Evolutionary conservation across 2,888 invertebrate species (phyloP).

Genomic region (Pyrochroa serraticornis): DNA sequence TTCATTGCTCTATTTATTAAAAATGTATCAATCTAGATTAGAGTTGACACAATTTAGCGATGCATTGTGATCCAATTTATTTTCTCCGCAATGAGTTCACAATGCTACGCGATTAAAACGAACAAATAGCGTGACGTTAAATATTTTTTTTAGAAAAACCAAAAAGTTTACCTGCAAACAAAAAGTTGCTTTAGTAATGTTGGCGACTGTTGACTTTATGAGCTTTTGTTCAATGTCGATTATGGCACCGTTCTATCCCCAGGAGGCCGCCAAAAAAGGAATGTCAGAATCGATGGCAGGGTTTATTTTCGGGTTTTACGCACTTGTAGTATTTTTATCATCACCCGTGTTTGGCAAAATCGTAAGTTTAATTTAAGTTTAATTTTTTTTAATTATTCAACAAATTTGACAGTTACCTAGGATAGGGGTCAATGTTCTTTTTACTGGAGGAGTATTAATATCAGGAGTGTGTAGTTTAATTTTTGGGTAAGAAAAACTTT

Average conservation of each 20-base stretch:
- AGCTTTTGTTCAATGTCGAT: constrained; percentile 79
- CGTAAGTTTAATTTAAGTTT: constrained; percentile 61
- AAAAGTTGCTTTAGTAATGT: constrained; percentile 64
- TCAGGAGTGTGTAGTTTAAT: constrained; percentile 73
- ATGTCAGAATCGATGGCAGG: constrained; percentile 72
- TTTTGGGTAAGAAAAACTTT: constrained; percentile 70
- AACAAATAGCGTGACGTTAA: too few relatives aligned
- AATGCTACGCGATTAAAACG: background rate
- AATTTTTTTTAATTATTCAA: constrained; percentile 20
- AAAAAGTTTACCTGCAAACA: constrained; percentile 62
- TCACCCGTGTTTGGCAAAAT: constrained; percentile 77
- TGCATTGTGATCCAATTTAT: too few relatives aligned
- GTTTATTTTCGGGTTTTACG: constrained; percentile 78
- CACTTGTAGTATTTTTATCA: constrained; percentile 73
- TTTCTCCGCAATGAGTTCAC: too few relatives aligned
- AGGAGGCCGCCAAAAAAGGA: constrained; percentile 74
- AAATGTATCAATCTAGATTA: too few relatives aligned
- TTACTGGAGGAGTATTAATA: constrained; percentile 71
- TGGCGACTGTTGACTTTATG: constrained; percentile 74
- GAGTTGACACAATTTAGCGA: too few relatives aligned
- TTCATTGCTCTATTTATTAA: too few relatives aligned
- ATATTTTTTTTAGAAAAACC: constrained; percentile 56
- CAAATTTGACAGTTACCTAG: constrained; percentile 65
- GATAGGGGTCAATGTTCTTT: constrained; percentile 74
- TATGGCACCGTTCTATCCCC: constrained; percentile 79